Base-by-base conservation (phyloP, 2,113 vertebrate genomes). In the Aegithalos caudatus region DNA sequence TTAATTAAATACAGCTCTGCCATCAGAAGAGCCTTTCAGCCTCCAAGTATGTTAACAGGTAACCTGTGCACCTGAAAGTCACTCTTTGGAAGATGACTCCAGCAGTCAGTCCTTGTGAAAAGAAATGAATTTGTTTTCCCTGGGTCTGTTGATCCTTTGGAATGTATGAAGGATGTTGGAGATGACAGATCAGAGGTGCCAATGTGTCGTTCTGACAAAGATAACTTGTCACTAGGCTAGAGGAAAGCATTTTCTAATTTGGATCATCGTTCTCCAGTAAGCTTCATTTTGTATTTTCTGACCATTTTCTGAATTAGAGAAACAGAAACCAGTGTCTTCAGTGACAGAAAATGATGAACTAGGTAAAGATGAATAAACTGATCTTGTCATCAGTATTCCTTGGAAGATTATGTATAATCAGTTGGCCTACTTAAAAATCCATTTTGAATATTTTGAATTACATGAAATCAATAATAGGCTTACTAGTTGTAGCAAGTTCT, bases 1-100 rank as follows among this genome's bases (percentile, higher is more conserved):
- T 90, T 95, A 77, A 88, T 94, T 88, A 96, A 97, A 42, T 76
- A 65, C 64, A 66, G 2, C 11, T 95, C 69, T 95, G 58, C 62
- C 57, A 73, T 80, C 38, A 33, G 24, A 62, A 9, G 10, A 90
- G 28, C 56, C 54, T 61, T 25, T 31, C 58, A n/a, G 11, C 40
- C 73, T 21, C 18, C 76, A 38, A 16, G 9, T 9, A 1, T 27
- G 11, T 18, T 65, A 18, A 37, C 69, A 54, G 64, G 74, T 64
- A 73, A 86, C 65, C 69, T 73, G 61, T 64, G 73, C 50, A 53
- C 79, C 56, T 56, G 45, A 3, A 37, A 66, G 80, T 62, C 5
- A 0, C 38, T 61, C 50, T 12, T 6, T 4, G 48, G 56, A 64
- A 61, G 64, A 7, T 9, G 54, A 85, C 57, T 65, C 80, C 44